A percentile compares a stretch with the other conserved stretches of the same genome.
Conservation (phyloP, 1,140 invertebrate species). For the Pachyrhynchus sulphureomaculatus region DNA sequence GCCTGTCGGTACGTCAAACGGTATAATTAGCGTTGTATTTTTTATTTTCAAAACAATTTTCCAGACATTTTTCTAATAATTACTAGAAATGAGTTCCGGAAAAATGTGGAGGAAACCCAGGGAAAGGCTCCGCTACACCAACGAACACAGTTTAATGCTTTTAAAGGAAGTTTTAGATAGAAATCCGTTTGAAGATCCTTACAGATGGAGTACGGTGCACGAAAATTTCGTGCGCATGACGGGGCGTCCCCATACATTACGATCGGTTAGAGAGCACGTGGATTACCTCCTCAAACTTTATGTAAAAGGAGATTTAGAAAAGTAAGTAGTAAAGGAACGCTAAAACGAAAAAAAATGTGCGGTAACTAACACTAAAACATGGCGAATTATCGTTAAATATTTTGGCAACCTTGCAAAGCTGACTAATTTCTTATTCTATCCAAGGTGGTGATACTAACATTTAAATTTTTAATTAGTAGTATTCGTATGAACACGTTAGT, state of each 20-base stretch:
- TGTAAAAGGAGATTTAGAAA: constrained; percentile 29
- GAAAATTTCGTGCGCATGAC: constrained; percentile 28
- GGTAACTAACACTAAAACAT: neutral
- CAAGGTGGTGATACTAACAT: no score
- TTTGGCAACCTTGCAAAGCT: neutral
- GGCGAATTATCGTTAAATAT: neutral
- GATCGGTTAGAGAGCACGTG: constrained; percentile 28
- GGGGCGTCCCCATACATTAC: constrained; percentile 17
- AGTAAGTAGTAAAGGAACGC: constrained; percentile 18
- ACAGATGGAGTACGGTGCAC: constrained; percentile 27
- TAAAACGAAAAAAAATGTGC: constrained; percentile 9
- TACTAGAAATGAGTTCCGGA: neutral
- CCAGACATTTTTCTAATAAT: neutral
- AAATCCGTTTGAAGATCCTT: constrained; percentile 23
- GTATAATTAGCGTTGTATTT: constrained; percentile 15
- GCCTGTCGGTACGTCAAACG: constrained; percentile 29
- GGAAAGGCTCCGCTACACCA: constrained; percentile 20
- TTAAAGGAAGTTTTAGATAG: constrained; percentile 17
- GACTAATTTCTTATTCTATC: no score
- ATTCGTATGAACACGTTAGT: no score
- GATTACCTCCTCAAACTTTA: constrained; percentile 27
- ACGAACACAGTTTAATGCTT: constrained; percentile 25
- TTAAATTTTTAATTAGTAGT: no score
- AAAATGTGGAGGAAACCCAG: constrained; percentile 21
- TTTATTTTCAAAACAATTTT: neutral